Conservation (phyloP, 2,888 invertebrate species). For the Chrysina gloriosa region DNA sequence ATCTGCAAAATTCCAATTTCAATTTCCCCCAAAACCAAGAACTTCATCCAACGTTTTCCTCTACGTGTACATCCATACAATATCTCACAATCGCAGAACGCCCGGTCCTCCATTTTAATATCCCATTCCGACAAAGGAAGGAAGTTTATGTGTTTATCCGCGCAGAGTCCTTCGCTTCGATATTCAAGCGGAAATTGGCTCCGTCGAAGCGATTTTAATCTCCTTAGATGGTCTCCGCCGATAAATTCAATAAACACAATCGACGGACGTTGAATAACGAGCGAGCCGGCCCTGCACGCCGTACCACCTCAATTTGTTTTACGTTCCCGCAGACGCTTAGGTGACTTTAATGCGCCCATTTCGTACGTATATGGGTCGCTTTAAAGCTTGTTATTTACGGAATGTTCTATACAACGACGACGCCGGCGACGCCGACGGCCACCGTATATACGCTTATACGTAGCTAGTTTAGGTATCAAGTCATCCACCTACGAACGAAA, state of each 20-base stretch:
- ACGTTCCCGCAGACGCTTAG: slow-evolving; percentile 8
- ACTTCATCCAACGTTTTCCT: no score
- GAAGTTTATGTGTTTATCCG: slow-evolving; percentile 17
- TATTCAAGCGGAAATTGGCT: slow-evolving; percentile 19
- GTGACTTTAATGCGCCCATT: slow-evolving; percentile 4
- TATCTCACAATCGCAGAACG: no score
- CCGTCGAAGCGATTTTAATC: slow-evolving; percentile 16
- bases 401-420: neutral
- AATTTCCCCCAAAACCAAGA: no score
- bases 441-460: no score
- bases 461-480: no score
- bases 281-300: neutral
- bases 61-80: no score
- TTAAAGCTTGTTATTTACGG: slow-evolving; percentile 27
- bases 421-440: no score
- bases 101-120: slow-evolving; percentile 8
- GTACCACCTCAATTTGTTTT: slow-evolving; percentile 20
- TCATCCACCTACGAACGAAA: no score
- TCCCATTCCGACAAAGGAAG: neutral
- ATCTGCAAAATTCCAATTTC: no score
- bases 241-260: slow-evolving; percentile 29
- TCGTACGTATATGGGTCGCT: slow-evolving; percentile 8
- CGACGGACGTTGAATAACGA: slow-evolving; percentile 14
- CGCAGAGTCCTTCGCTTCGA: neutral
- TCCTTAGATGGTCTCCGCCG: slow-evolving; percentile 14